A percentile compares a stretch with the other conserved stretches of the same genome.
phyloP scores from a whole-genome alignment of 2,888 invertebrate species.

The Hyles lineata region DNA sequence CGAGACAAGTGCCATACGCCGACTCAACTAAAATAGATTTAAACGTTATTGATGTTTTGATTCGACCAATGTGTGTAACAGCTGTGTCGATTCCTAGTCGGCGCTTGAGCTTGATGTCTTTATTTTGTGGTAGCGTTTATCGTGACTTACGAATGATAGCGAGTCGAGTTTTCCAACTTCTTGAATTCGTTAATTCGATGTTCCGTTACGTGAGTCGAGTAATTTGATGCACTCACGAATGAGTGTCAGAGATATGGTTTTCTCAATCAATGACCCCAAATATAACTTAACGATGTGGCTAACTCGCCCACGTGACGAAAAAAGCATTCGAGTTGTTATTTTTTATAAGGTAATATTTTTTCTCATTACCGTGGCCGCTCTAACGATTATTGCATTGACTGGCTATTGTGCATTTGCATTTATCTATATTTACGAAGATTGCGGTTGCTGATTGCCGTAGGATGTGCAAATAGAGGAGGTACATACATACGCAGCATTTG shows the following conservation, averaged over 20 bases:
- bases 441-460: slow-evolving; percentile 32
- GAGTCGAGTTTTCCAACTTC: slow-evolving; percentile 47
- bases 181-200: slow-evolving; percentile 49
- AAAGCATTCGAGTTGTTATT: slow-evolving; percentile 56
- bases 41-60: slow-evolving; percentile 72
- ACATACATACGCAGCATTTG: slow-evolving; percentile 43
- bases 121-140: slow-evolving; percentile 52
- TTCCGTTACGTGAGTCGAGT: slow-evolving; percentile 56
- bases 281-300: slow-evolving; percentile 71
- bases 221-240: slow-evolving; percentile 42
- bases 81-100: slow-evolving; percentile 57
- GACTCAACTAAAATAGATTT: slow-evolving; percentile 73
- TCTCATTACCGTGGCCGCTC: slow-evolving; percentile 55
- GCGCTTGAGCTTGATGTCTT: slow-evolving; percentile 51
- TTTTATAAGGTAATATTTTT: slow-evolving; percentile 65
- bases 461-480: slow-evolving; percentile 28
- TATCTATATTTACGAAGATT: slow-evolving; percentile 44
- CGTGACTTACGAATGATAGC: slow-evolving; percentile 52
- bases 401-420: slow-evolving; percentile 41
- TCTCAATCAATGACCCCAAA: slow-evolving; percentile 79
- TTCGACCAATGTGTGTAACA: slow-evolving; percentile 70
- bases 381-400: slow-evolving; percentile 48
- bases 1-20: slow-evolving; percentile 74
- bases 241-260: slow-evolving; percentile 52
- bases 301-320: slow-evolving; percentile 70